Evolutionary conservation across 2,888 invertebrate genomes (phyloP), one percentile per base, ranked within the genome.

Genomic region (Acleris holmiana): DNA sequence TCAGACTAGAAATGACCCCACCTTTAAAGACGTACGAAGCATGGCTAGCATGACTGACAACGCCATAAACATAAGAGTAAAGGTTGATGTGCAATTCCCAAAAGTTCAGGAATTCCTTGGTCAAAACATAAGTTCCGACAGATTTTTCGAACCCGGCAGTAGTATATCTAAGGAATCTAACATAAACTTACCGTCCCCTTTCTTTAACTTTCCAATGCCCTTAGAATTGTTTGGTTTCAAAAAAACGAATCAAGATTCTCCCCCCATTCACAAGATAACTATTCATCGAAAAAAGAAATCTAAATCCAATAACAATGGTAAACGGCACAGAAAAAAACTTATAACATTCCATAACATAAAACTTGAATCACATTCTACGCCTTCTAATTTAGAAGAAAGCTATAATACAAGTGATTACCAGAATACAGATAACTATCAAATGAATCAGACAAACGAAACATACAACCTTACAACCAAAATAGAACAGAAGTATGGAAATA

Each of bases 241-340:
- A 71, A 86, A 78, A 67, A 54, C 69, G 40, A 82, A 77, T 66
- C 76, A 81, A 41, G 80, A 82, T 50, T 71, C 79, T 18, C 48
- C 72, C 4, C 78, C 84, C 15, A 57, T 84, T 50, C 85, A 87
- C 60, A 89, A 88, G 78, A 78, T 86, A 68, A 82, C 82, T 46
- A 80, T 89, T 23, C 89, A 89, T 65, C 91, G 89, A 73, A 91
- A 88, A 73, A 92, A 89, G 74, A 91, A 89, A 72, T 69, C 80
- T 1, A 83, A 80, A 60, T 50, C 67, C 17, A 82, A 70, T 60
- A 85, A 75, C 68, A 82, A 69, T 64, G 85, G 76, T 61, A 91
- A 88, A 72, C 89, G 86, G 70, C 87, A 89, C 66, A 76, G 83
- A 57, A 89, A 85, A 69, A 91, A 89, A 68, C 68, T 86, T 29